Percentiles rank a stretch among this genome's conserved stretches.
Conservation (phyloP, 2,113 vertebrate species). For the cattle (Bos taurus) region DNA sequence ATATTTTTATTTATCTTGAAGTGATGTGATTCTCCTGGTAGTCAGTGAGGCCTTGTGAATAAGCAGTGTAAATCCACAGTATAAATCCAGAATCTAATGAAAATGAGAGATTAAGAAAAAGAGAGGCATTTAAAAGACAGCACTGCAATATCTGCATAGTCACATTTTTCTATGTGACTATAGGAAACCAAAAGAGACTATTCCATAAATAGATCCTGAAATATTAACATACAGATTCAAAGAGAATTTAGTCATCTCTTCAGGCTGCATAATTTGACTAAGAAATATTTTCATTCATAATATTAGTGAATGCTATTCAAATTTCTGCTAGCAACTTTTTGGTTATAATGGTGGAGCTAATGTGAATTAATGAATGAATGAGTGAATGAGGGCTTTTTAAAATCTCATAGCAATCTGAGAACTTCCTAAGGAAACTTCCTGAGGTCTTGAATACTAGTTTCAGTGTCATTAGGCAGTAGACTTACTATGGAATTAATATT, state of each 20-base stretch:
- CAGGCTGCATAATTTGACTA: background rate
- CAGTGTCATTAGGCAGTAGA: background rate
- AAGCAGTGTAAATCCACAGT: background rate
- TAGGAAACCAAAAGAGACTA: background rate
- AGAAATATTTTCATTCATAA: background rate
- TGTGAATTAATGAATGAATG: background rate
- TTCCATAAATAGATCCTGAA: background rate
- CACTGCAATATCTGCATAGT: background rate
- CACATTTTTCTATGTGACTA: background rate
- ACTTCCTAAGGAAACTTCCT: background rate
- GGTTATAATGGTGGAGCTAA: background rate
- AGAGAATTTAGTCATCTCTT: background rate
- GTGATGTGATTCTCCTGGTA: background rate
- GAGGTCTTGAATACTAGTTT: background rate
- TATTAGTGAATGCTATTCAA: background rate
- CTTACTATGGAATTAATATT: background rate
- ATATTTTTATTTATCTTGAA: background rate
- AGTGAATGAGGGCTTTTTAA: background rate
- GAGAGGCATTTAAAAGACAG: background rate
- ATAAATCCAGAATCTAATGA: background rate
- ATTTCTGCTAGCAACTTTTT: background rate
- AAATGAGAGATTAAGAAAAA: background rate
- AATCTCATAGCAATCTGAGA: background rate
- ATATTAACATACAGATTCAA: background rate
- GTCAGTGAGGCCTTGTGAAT: background rate